Percentiles rank a stretch among this genome's conserved stretches.
phyloP scores from a whole-genome alignment of 2,888 invertebrate genomes.

The Dicranocentrus wangi region DNA sequence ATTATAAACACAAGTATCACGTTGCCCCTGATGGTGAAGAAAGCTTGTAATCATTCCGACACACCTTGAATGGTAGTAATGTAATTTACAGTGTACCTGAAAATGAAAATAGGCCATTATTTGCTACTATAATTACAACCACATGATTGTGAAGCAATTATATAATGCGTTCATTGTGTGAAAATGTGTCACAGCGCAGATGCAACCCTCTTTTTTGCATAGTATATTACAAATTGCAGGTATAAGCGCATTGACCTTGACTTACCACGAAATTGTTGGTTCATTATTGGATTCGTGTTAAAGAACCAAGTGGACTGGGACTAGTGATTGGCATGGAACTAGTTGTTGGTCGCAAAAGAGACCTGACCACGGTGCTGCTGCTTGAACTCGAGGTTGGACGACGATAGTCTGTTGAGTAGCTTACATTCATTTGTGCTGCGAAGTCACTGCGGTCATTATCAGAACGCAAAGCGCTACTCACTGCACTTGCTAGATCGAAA shows the following conservation, averaged over 20 bases:
- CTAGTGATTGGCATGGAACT: conserved; percentile 7
- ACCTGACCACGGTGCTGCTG: conserved; percentile 39
- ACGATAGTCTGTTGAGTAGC: no score
- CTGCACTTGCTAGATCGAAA: background rate
- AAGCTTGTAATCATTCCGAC: no score
- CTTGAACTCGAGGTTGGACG: conserved; percentile 34
- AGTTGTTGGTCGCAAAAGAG: background rate
- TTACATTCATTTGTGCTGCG: conserved; percentile 59
- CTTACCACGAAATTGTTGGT: no score
- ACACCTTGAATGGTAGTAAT: no score
- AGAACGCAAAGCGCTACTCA: conserved; percentile 30
- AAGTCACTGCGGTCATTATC: conserved; percentile 38
- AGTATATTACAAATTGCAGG: no score
- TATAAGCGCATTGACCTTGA: no score
- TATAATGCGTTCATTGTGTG: no score
- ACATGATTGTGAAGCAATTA: background rate
- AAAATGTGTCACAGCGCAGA: background rate
- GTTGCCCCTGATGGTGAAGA: no score
- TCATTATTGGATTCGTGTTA: no score
- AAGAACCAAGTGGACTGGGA: conserved; percentile 37
- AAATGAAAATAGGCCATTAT: background rate
- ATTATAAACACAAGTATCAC: background rate
- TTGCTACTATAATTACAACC: background rate
- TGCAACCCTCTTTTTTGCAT: no score
- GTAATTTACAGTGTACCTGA: no score